These are phyloP conservation scores for Drosophila truncata DNA, from an alignment of 1,140 invertebrate genomes.

Conservation along the genomic window DNA sequence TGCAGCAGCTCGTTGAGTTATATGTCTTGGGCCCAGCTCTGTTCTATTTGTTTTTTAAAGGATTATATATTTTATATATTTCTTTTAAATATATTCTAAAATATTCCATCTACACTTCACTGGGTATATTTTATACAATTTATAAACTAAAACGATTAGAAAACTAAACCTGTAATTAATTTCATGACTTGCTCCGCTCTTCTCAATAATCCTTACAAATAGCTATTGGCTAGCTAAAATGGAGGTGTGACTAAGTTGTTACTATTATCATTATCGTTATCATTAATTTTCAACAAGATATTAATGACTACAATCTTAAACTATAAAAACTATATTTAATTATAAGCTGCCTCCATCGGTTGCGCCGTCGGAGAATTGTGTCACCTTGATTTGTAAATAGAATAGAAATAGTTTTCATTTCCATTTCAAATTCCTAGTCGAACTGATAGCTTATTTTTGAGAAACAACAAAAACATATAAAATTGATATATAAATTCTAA, in stretches of 20 bases:
- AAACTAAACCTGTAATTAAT: background rate
- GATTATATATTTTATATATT: background rate
- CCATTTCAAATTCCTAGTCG: slow-evolving; percentile 8
- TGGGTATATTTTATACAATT: background rate
- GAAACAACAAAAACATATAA: background rate
- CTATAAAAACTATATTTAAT: background rate
- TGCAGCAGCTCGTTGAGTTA: background rate
- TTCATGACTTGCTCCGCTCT: background rate
- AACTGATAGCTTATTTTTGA: background rate
- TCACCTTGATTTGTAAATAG: background rate
- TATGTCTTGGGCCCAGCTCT: background rate
- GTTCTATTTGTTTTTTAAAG: background rate
- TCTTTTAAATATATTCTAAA: no score
- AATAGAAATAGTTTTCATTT: background rate
- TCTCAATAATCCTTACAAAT: background rate
- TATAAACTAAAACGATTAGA: background rate
- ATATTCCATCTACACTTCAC: no score
- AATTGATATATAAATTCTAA: background rate
- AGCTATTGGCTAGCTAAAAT: background rate
- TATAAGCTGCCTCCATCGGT: background rate
- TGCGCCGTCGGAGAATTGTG: slow-evolving; percentile 1
- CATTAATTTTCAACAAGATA: slow-evolving; percentile 2
- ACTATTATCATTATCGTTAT: background rate
- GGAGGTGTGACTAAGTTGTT: background rate
- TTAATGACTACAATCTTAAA: background rate